These are phyloP conservation scores for Grammomys dolichurus DNA, from an alignment of 2,113 vertebrate species.

Conservation along the genomic window DNA sequence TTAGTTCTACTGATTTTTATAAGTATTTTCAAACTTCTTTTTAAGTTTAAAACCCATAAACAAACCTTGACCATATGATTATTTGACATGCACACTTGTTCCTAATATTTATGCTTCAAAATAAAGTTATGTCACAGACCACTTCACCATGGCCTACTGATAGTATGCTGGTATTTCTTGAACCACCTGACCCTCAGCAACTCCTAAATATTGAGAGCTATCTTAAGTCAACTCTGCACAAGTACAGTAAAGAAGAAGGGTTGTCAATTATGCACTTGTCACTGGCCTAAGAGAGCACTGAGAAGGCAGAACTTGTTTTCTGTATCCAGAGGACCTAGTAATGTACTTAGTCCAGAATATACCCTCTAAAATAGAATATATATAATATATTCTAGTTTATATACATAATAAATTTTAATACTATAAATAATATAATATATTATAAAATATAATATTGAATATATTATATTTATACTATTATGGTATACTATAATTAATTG, in stretches of 20 bases:
- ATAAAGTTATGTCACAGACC: background rate
- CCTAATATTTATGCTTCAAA: background rate
- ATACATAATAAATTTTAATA: no score
- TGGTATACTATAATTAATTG: no score
- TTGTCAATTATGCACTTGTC: background rate
- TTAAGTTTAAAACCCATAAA: background rate
- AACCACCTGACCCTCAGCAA: background rate
- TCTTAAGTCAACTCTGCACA: background rate
- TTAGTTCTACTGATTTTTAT: constrained; percentile 39
- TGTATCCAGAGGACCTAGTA: background rate
- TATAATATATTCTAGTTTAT: background rate
- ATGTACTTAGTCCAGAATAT: background rate
- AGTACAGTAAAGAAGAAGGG: background rate
- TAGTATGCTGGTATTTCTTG: background rate
- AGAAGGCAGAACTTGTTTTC: background rate
- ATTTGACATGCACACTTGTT: background rate
- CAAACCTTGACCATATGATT: background rate
- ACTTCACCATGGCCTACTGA: background rate
- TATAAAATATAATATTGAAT: no score
- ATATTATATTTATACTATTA: no score
- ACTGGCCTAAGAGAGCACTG: background rate
- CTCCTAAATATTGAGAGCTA: constrained; percentile 38
- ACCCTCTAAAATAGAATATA: background rate
- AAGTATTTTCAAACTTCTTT: background rate
- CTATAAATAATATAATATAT: no score